Base-by-base conservation (phyloP, 2,113 vertebrate species). In the Boleophthalmus pectinirostris region DNA sequence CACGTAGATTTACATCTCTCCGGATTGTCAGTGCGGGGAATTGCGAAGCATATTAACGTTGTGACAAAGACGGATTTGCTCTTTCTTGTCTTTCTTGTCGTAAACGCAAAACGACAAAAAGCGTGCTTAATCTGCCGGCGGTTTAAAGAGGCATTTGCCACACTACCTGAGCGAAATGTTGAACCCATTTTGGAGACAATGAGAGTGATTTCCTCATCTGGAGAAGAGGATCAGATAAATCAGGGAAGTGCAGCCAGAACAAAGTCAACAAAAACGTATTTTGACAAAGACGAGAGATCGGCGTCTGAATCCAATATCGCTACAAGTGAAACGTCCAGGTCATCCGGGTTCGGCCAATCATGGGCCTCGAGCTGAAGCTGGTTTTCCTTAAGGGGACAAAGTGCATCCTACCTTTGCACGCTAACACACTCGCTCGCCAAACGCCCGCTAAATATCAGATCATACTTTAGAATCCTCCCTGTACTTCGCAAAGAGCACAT, bases 11-110 rank as follows among this genome's bases (percentile, higher is more conserved):
- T 70, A 63, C 73, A 78, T 87, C 70, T 56, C 70, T 68, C 64
- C 66, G 72, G 68, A 82, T 77, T 69, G 79, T 80, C 78, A 66
- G 63, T 15, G 53, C 14, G 23, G 70, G 71, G 56, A 80, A 80
- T 66, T 4, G 35, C 63, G 53, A 43, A 74, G 78, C 76, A 71
- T 76, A 71, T 81, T 69, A 18, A 58, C 11, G 70, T 72, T 74
- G 23, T 78, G 86, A 84, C 86, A 82, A 75, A 85, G 81, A 85
- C 57, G 47, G 79, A 85, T 88, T 79, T 73, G 82, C 68, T 85
- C 73, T 33, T 46, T 85, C 73, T 33, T 51, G 79, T 78, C 80
- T 65, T 80, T 81, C 43, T 77, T 72, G 77, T 80, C 70, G 54
- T 35, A 21, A 65, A 63, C 49, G 20, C 69, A 29, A 29, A 29